Percentiles rank a stretch among this genome's conserved stretches.
These are phyloP conservation scores for Andrena flavipes DNA, from an alignment of 2,888 invertebrate genomes.

Conservation along the genomic window DNA sequence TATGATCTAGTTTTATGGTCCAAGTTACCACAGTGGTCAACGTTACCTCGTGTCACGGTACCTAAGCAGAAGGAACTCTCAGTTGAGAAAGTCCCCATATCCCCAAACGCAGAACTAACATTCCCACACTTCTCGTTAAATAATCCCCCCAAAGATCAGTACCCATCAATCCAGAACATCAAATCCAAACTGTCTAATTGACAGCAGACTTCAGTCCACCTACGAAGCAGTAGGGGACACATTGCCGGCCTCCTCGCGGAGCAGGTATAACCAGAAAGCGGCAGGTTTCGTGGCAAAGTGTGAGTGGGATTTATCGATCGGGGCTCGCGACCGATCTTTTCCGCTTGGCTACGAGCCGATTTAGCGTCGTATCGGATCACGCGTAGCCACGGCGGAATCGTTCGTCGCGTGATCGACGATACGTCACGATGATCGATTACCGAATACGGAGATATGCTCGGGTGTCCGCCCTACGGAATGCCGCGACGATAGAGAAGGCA, in stretches of 20 bases:
- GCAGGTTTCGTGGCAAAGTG: neutral
- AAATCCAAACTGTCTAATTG: conserved; percentile 5
- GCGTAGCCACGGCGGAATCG: conserved; percentile 30
- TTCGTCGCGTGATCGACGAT: conserved; percentile 66
- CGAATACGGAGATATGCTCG: conserved; percentile 60
- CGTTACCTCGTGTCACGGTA: too few species aligned
- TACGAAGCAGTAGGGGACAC: neutral
- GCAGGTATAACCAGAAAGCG: conserved; percentile 9
- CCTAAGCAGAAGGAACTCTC: neutral
- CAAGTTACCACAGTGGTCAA: too few species aligned
- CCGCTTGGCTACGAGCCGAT: conserved; percentile 31
- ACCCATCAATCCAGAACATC: neutral
- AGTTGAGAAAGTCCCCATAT: neutral
- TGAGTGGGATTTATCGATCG: conserved; percentile 10
- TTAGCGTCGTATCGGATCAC: conserved; percentile 34
- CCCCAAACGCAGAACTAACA: neutral
- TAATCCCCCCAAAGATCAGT: too few species aligned
- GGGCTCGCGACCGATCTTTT: conserved; percentile 15
- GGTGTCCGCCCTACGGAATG: conserved; percentile 51
- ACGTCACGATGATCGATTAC: conserved; percentile 73
- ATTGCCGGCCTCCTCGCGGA: neutral
- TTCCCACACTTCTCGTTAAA: neutral
- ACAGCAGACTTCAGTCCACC: neutral
- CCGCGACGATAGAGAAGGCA: conserved; percentile 37
- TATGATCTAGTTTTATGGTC: too few species aligned